Percentiles rank a stretch among this genome's conserved stretches.
Conservation (phyloP, 1,140 invertebrate species). For the Hydropsyche tenuis region DNA sequence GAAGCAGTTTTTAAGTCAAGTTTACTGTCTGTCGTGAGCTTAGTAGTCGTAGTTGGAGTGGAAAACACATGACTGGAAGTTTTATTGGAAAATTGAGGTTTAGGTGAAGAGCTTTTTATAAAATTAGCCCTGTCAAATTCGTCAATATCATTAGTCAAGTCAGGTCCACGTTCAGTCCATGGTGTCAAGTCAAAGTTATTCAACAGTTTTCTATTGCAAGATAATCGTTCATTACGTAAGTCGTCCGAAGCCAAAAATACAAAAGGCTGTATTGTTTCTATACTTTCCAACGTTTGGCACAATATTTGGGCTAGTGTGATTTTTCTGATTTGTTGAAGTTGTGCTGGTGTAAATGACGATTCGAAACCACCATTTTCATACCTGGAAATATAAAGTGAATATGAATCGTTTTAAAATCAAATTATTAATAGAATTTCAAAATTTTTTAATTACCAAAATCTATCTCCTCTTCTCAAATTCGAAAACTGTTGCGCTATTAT, state of each 20-base stretch:
- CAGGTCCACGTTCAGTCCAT: slow-evolving; percentile 63
- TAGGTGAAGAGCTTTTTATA: slow-evolving; percentile 41
- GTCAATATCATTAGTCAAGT: slow-evolving; percentile 50
- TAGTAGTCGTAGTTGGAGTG: slow-evolving; percentile 48
- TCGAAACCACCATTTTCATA: slow-evolving; percentile 80
- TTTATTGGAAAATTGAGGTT: slow-evolving; percentile 31
- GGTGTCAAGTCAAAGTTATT: slow-evolving; percentile 73
- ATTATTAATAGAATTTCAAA: slow-evolving; percentile 31
- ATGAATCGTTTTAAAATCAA: too few relatives aligned
- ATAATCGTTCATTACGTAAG: slow-evolving; percentile 69
- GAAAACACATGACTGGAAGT: slow-evolving; percentile 33
- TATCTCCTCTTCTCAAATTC: slow-evolving; percentile 85
- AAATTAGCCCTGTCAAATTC: slow-evolving; percentile 52
- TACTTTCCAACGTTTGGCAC: slow-evolving; percentile 81
- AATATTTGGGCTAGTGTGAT: slow-evolving; percentile 83
- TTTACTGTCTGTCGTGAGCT: slow-evolving; percentile 46
- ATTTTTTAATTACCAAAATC: slow-evolving; percentile 78
- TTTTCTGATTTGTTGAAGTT: slow-evolving; percentile 84
- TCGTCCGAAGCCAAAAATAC: slow-evolving; percentile 75
- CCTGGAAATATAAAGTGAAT: slow-evolving; percentile 54
- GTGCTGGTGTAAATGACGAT: slow-evolving; percentile 80
- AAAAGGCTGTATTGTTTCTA: slow-evolving; percentile 75
- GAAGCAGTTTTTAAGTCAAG: slow-evolving; percentile 31
- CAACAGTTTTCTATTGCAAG: slow-evolving; percentile 72
- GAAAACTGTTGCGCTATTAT: slow-evolving; percentile 94